These are phyloP conservation scores for Cantharis lateralis DNA, from an alignment of 2,888 invertebrate genomes.

Conservation along the genomic window DNA sequence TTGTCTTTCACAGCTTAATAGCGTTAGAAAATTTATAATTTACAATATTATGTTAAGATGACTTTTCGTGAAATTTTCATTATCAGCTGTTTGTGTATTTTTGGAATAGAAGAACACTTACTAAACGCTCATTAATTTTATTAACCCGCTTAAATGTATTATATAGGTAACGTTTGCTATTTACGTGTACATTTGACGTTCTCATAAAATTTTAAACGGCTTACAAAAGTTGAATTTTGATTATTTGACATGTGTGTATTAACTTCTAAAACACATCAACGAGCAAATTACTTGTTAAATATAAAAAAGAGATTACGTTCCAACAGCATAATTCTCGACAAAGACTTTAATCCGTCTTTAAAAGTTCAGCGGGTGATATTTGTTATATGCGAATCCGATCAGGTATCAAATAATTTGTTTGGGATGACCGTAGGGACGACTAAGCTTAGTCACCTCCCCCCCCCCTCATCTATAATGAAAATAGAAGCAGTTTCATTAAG, in stretches of 20 bases:
- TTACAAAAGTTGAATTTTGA: not conserved
- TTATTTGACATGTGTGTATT: not conserved
- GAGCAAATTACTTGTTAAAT: not conserved
- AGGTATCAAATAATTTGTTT: slow-evolving; percentile 32
- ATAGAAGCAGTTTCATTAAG: slow-evolving; percentile 40
- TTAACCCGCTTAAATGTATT: not conserved
- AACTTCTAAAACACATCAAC: not conserved
- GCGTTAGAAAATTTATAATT: too few species aligned
- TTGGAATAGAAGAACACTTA: not conserved
- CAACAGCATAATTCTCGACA: not conserved
- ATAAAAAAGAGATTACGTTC: not conserved
- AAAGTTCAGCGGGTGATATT: slow-evolving; percentile 3
- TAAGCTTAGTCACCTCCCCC: slow-evolving; percentile 21
- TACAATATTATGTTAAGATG: not conserved
- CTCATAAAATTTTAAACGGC: not conserved
- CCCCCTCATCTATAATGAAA: slow-evolving; percentile 32
- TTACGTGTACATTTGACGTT: not conserved
- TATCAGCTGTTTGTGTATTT: not conserved
- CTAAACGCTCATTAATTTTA: not conserved
- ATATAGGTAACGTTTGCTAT: not conserved
- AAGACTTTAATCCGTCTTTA: slow-evolving; percentile 26
- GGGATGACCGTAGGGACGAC: slow-evolving; percentile 28
- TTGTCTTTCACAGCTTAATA: too few species aligned
- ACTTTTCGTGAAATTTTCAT: not conserved
- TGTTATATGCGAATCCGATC: slow-evolving; percentile 24